Percentiles rank a stretch among this genome's conserved stretches.
Conservation (phyloP, 1,140 invertebrate genomes). For the Planococcus citri region DNA sequence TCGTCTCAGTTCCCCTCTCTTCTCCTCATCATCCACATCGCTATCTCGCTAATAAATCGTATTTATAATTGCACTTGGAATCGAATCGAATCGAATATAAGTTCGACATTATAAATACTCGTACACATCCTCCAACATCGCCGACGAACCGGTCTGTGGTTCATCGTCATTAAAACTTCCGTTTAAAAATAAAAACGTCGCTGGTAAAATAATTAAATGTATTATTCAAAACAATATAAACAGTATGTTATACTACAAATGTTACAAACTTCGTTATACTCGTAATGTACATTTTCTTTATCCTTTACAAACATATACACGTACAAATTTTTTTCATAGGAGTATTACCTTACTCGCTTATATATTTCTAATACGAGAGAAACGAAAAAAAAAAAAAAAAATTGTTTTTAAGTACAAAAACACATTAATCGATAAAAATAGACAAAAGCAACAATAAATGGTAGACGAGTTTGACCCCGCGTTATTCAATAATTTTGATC, state of each 20-base stretch:
- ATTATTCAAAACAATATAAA: slow-evolving; percentile 19
- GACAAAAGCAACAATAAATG: background rate
- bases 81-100: no score
- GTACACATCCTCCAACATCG: no score
- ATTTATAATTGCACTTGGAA: no score
- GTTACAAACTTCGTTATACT: slow-evolving; percentile 16
- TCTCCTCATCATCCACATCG: no score
- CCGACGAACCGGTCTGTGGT: no score
- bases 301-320: slow-evolving; percentile 16
- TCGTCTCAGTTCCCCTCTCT: no score
- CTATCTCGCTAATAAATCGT: no score
- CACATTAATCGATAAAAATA: background rate
- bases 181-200: background rate
- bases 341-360: slow-evolving; percentile 12
- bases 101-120: no score
- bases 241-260: slow-evolving; percentile 12
- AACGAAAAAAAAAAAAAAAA: no score
- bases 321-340: background rate
- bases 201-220: slow-evolving; percentile 13
- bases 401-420: slow-evolving; percentile 6
- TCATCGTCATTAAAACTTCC: no score
- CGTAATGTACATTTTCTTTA: slow-evolving; percentile 13
- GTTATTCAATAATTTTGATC: no score
- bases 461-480: background rate
- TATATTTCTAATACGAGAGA: background rate